phyloP scores from a whole-genome alignment of 2,113 vertebrate species.

The Cyprinus carpio region DNA sequence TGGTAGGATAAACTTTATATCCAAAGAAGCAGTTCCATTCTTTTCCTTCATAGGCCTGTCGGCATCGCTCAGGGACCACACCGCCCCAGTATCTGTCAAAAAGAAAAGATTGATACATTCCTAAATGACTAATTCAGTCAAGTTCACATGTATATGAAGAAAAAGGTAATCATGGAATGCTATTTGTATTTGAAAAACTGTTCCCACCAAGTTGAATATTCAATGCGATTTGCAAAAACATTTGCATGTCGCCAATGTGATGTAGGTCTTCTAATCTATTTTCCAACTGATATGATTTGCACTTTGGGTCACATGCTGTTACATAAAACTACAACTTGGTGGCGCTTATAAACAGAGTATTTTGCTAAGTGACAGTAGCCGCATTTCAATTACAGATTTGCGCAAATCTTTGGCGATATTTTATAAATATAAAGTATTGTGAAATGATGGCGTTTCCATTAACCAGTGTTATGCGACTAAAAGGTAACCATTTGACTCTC shows the following conservation, averaged over 20 bases:
- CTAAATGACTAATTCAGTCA: not conserved
- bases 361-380: not conserved
- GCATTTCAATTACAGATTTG: no score
- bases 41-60: constrained; percentile 85
- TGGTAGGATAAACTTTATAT: constrained; percentile 93
- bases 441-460: no score
- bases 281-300: not conserved
- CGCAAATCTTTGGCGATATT: no score
- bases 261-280: not conserved
- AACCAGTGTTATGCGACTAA: no score
- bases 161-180: not conserved
- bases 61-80: constrained; percentile 89
- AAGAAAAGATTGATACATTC: not conserved
- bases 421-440: no score
- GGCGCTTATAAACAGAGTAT: not conserved
- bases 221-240: not conserved
- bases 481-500: no score
- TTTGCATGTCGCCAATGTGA: not conserved
- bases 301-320: not conserved
- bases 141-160: not conserved
- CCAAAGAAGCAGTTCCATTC: constrained; percentile 99
- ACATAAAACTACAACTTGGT: not conserved
- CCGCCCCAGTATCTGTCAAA: constrained; percentile 89
- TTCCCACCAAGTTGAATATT: not conserved
- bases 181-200: not conserved